Percentiles rank a stretch among this genome's conserved stretches.
Conservation (phyloP, 1,140 invertebrate genomes). For the Aphaenogaster ashmeadi region DNA sequence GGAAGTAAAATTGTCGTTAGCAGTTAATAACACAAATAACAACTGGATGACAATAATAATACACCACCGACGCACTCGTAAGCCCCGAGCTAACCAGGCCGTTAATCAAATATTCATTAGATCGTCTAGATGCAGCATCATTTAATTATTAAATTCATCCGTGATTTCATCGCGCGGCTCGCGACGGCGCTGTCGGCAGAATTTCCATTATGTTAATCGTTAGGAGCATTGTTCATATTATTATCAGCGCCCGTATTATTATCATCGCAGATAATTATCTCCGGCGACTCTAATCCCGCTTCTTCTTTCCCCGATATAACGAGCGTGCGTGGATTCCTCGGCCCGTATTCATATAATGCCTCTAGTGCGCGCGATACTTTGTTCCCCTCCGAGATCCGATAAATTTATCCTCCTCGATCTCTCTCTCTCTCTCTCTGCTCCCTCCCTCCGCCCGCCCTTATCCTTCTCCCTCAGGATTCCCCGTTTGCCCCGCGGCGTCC, state of each 20-base stretch:
- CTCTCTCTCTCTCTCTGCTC: background rate
- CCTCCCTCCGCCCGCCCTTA: background rate
- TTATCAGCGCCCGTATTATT: background rate
- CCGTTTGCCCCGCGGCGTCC: background rate
- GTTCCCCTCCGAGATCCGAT: slow-evolving; percentile 37
- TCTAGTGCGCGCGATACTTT: background rate
- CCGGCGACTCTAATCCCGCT: background rate
- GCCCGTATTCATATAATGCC: background rate
- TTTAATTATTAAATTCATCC: slow-evolving; percentile 54
- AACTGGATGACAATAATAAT: slow-evolving; percentile 6
- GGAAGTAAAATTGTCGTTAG: background rate
- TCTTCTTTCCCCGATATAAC: background rate
- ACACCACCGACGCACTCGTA: background rate
- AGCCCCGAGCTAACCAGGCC: background rate
- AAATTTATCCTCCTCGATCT: slow-evolving; percentile 64
- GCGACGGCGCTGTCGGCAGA: background rate
- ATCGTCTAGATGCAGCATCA: slow-evolving; percentile 17
- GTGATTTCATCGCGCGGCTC: slow-evolving; percentile 28
- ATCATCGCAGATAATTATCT: slow-evolving; percentile 48
- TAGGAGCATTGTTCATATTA: slow-evolving; percentile 12
- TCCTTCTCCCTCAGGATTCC: slow-evolving; percentile 1
- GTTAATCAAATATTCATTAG: slow-evolving; percentile 41
- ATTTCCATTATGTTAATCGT: slow-evolving; percentile 59
- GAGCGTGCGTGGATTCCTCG: background rate
- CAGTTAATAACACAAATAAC: slow-evolving; percentile 20